These are phyloP conservation scores for Tineola bisselliella DNA, from an alignment of 2,888 invertebrate genomes.

Conservation along the genomic window DNA sequence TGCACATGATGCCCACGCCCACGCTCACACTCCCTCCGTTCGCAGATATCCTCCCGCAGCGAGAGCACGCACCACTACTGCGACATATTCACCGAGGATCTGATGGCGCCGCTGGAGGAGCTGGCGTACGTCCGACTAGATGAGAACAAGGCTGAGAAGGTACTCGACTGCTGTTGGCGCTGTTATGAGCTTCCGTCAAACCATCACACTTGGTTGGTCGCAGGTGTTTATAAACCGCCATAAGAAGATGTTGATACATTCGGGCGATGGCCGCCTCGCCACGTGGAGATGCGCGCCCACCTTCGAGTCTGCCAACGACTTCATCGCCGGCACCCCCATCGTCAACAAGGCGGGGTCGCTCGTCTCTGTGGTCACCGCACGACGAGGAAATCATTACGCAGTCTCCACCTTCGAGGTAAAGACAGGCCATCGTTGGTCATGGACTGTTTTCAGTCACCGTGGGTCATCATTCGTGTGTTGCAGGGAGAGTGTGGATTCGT, in stretches of 20 bases:
- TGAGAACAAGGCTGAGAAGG: slow-evolving; percentile 50
- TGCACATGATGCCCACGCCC: neutral
- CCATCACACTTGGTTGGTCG: neutral
- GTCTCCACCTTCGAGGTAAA: slow-evolving; percentile 46
- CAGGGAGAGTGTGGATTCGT: slow-evolving; percentile 60
- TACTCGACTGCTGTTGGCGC: slow-evolving; percentile 21
- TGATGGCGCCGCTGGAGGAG: slow-evolving; percentile 47
- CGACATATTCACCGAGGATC: slow-evolving; percentile 45
- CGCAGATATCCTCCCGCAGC: slow-evolving; percentile 30
- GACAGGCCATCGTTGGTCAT: too few species aligned
- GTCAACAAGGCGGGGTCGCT: slow-evolving; percentile 38
- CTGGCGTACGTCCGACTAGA: slow-evolving; percentile 51
- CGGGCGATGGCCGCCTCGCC: slow-evolving; percentile 46
- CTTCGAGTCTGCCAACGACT: slow-evolving; percentile 51
- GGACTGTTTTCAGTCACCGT: neutral
- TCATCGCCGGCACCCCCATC: slow-evolving; percentile 45
- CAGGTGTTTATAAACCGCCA: slow-evolving; percentile 58
- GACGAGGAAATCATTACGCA: slow-evolving; percentile 47
- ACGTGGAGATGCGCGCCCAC: slow-evolving; percentile 53
- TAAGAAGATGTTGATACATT: slow-evolving; percentile 44
- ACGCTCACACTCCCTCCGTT: neutral
- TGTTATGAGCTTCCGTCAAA: neutral
- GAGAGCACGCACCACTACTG: slow-evolving; percentile 51
- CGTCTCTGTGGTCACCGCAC: slow-evolving; percentile 47
- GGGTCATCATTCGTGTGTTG: neutral